Evolutionary conservation across 2,888 invertebrate species (phyloP).

Genomic region (Opisthograptis luteolata): DNA sequence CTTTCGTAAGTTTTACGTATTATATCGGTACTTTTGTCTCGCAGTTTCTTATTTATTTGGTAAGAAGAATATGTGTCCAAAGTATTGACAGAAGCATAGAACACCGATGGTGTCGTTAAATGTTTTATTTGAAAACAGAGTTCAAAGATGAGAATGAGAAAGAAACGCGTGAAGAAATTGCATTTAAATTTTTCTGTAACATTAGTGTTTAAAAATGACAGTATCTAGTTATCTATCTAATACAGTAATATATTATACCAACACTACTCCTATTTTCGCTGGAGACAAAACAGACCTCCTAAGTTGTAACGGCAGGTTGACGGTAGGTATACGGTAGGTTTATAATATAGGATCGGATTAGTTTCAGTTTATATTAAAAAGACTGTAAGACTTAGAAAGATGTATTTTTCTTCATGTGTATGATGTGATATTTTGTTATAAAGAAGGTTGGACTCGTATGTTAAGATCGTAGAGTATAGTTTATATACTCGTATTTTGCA

Average conservation of each 20-base stretch:
- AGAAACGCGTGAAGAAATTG: constrained; percentile 9
- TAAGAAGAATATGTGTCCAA: constrained; percentile 14
- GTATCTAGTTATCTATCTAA: no score
- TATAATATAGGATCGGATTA: no score
- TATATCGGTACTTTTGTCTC: constrained; percentile 1
- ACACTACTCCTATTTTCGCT: no score
- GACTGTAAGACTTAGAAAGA: not conserved
- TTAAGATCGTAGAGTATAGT: constrained; percentile 9
- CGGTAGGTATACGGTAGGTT: no score
- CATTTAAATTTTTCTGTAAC: not conserved
- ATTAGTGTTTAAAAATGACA: not conserved
- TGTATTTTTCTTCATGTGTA: constrained; percentile 17
- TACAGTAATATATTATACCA: not conserved
- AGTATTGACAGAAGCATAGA: constrained; percentile 1
- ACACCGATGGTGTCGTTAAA: not conserved
- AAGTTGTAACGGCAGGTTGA: no score
- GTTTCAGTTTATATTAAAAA: no score
- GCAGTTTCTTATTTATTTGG: constrained; percentile 19
- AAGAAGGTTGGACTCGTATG: constrained; percentile 34
- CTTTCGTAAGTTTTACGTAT: no score
- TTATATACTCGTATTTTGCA: constrained; percentile 33
- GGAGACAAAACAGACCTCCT: no score
- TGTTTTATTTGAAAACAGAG: not conserved
- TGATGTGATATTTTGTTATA: constrained; percentile 60
- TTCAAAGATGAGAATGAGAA: not conserved